A percentile compares a stretch with the other conserved stretches of the same genome.
These are phyloP conservation scores for Heliconius hortense DNA, from an alignment of 2,888 invertebrate genomes.

Conservation along the genomic window DNA sequence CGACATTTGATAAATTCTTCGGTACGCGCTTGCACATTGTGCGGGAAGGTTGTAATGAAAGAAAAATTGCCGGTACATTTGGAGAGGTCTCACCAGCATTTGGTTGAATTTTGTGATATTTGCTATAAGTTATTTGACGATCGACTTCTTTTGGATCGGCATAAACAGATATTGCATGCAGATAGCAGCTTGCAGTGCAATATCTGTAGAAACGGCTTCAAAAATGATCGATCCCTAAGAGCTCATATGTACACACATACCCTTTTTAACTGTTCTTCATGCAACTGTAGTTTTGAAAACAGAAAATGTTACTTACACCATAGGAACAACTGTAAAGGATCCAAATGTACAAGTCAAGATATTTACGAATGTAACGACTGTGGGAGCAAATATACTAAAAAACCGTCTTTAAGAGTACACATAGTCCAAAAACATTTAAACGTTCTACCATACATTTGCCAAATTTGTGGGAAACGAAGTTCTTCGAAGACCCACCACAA, in stretches of 20 bases:
- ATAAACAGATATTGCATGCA: conserved; percentile 50
- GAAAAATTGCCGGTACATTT: conserved; percentile 57
- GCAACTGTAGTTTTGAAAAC: conserved; percentile 62
- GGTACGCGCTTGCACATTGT: conserved; percentile 56
- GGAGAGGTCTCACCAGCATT: conserved; percentile 47
- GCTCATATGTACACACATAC: conserved; percentile 64
- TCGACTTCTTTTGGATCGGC: conserved; percentile 44
- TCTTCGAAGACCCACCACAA: conserved; percentile 62
- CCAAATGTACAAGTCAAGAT: conserved; percentile 28
- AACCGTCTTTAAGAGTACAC: conserved; percentile 66
- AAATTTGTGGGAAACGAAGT: conserved; percentile 65
- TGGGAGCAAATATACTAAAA: conserved; percentile 60
- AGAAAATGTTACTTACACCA: conserved; percentile 64
- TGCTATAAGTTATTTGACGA: conserved; percentile 58
- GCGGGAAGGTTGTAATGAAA: conserved; percentile 53
- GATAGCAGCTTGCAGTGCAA: conserved; percentile 50
- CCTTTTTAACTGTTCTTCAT: conserved; percentile 59
- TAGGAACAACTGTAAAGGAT: conserved; percentile 51
- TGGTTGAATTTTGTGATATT: conserved; percentile 49
- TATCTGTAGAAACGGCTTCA: conserved; percentile 58
- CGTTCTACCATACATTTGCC: conserved; percentile 62
- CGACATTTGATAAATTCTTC: conserved; percentile 58
- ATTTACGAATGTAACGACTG: conserved; percentile 63
- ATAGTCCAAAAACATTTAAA: conserved; percentile 70
- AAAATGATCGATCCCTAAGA: conserved; percentile 56